phyloP scores from a whole-genome alignment of 2,797 vertebrate species.

The Enteromius viviparus region DNA sequence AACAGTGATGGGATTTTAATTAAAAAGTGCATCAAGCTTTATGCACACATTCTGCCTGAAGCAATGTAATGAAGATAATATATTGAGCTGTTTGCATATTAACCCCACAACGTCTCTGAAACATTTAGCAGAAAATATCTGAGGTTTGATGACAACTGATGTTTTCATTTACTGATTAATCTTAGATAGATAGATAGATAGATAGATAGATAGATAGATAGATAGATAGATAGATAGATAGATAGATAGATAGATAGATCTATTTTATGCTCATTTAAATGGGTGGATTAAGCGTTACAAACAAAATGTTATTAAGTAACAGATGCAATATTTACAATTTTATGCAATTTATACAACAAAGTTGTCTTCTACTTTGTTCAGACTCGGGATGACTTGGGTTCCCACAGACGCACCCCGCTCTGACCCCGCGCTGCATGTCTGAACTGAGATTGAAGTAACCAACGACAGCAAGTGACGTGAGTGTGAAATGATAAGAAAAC shows the following conservation, averaged over 20 bases:
- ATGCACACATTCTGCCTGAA: slow-evolving; percentile 23
- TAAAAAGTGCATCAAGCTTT: slow-evolving; percentile 17
- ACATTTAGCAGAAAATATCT: background rate
- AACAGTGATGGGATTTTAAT: slow-evolving; percentile 30
- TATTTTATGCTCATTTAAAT: background rate
- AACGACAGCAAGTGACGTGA: background rate
- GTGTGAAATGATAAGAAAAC: background rate
- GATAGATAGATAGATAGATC: background rate
- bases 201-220: background rate
- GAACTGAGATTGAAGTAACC: background rate
- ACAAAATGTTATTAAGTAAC: background rate
- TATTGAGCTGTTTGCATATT: slow-evolving; percentile 24
- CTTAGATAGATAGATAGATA: background rate
- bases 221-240: background rate
- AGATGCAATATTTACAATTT: background rate
- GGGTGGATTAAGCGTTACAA: background rate
- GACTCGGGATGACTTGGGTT: background rate
- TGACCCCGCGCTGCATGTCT: background rate
- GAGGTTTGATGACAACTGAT: background rate
- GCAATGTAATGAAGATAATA: slow-evolving; percentile 25
- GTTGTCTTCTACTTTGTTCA: background rate
- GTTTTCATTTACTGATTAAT: background rate
- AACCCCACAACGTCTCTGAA: background rate
- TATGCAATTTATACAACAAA: background rate
- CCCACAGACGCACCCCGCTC: background rate